Evolutionary conservation across 2,113 vertebrate species (phyloP).

Genomic region (Lathamus discolor): DNA sequence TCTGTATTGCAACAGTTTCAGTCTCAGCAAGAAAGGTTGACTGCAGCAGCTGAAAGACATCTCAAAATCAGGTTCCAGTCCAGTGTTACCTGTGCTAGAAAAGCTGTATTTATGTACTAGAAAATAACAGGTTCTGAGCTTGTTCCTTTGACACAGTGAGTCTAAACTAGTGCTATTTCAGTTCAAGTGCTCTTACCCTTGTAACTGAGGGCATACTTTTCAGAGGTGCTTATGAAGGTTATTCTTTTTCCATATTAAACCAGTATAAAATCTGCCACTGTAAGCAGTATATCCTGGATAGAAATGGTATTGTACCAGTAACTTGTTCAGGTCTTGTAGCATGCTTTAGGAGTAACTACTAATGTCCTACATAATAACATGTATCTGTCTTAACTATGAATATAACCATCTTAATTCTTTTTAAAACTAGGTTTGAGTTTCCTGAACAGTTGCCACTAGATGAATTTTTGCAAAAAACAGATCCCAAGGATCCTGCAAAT

Average conservation of each 20-base stretch:
- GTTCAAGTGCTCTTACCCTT: neutral
- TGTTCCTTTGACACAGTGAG: neutral
- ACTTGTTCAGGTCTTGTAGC: neutral
- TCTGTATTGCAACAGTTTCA: neutral
- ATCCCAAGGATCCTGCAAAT: slow-evolving; percentile 96
- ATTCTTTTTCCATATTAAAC: neutral
- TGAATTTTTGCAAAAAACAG: slow-evolving; percentile 98
- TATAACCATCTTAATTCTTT: neutral
- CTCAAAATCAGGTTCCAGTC: neutral
- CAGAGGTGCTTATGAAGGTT: neutral
- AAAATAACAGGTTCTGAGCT: neutral
- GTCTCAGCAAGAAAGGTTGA: neutral
- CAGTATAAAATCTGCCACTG: neutral
- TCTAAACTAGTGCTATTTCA: neutral
- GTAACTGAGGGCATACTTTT: neutral
- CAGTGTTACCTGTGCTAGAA: neutral
- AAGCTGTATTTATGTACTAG: neutral
- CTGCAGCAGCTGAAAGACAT: neutral
- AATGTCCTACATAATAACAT: neutral
- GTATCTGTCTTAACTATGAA: neutral
- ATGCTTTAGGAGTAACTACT: neutral
- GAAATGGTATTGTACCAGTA: neutral
- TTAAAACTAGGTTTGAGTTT: slow-evolving; percentile 91
- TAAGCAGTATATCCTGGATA: neutral
- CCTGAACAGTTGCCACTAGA: slow-evolving; percentile 96